Evolutionary conservation across 2,888 invertebrate species (phyloP).

Genomic region (Tipula helvola): DNA sequence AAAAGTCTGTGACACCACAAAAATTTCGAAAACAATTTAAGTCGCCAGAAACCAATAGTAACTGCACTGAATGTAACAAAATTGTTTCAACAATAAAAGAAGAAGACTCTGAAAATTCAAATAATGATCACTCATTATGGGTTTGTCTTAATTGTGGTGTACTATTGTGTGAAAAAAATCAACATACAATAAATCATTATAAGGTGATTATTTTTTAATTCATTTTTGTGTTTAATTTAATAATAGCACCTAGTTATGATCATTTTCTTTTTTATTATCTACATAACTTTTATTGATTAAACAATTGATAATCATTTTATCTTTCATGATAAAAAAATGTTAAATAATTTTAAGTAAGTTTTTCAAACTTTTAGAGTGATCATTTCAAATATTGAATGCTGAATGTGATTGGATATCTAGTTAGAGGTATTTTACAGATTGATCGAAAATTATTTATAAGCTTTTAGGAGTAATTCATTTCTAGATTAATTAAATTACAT

Average conservation of each 20-base stretch:
- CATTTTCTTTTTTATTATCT: neutral
- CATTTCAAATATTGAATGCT: too few species aligned
- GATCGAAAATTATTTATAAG: too few species aligned
- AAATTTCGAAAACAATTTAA: conserved; percentile 46
- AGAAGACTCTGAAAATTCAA: conserved; percentile 35
- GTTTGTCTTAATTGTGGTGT: conserved; percentile 72
- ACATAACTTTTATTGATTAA: neutral
- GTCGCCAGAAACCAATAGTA: conserved; percentile 36
- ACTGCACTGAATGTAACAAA: conserved; percentile 47
- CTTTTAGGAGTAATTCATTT: too few species aligned
- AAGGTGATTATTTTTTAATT: conserved; percentile 27
- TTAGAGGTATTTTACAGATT: too few species aligned
- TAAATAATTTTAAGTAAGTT: too few species aligned
- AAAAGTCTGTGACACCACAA: conserved; percentile 51
- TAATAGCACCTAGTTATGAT: neutral
- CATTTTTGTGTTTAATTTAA: neutral
- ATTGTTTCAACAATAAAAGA: conserved; percentile 31
- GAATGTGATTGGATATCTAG: too few species aligned
- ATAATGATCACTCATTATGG: conserved; percentile 48
- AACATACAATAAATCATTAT: conserved; percentile 64
- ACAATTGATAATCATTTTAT: neutral
- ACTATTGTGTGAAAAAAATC: conserved; percentile 58
- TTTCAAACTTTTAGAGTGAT: too few species aligned
- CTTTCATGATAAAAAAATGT: neutral
- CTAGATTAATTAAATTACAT: too few species aligned